Conservation (phyloP, 2,797 vertebrate genomes). For the Lithobates pipiens region DNA sequence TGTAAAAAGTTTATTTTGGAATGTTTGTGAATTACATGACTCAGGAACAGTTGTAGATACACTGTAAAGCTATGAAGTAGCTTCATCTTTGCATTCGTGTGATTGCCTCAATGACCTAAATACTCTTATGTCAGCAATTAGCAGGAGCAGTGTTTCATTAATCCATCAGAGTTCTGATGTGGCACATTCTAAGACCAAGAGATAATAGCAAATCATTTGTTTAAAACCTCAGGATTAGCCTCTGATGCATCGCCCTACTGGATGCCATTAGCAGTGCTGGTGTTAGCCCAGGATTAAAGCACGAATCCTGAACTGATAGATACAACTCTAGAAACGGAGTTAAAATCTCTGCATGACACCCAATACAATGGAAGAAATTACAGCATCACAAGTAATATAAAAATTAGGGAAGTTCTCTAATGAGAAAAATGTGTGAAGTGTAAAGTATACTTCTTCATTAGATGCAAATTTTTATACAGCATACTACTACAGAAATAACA, state of each 20-base stretch:
- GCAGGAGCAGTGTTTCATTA: constrained; percentile 83
- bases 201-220: constrained; percentile 78
- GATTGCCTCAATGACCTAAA: constrained; percentile 74
- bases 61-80: constrained; percentile 68
- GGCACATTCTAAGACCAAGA: constrained; percentile 70
- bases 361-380: constrained; percentile 14
- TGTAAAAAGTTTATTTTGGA: constrained; percentile 8
- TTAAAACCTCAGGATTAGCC: constrained; percentile 75
- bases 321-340: constrained; percentile 44
- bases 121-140: constrained; percentile 86
- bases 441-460: too few relatives aligned
- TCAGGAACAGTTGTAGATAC: constrained; percentile 27
- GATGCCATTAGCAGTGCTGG: constrained; percentile 62
- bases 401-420: neutral
- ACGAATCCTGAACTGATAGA: accelerated
- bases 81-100: constrained; percentile 68
- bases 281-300: constrained; percentile 60
- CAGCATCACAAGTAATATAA: neutral
- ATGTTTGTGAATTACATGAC: constrained; percentile 1
- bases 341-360: constrained; percentile 23
- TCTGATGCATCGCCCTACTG: constrained; percentile 57
- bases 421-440: neutral
- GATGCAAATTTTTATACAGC: neutral
- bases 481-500: neutral
- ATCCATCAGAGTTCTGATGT: constrained; percentile 78